Percentiles rank a stretch among this genome's conserved stretches.
These are phyloP conservation scores for Onthophagus sagittarius DNA, from an alignment of 2,888 invertebrate species.

Conservation along the genomic window DNA sequence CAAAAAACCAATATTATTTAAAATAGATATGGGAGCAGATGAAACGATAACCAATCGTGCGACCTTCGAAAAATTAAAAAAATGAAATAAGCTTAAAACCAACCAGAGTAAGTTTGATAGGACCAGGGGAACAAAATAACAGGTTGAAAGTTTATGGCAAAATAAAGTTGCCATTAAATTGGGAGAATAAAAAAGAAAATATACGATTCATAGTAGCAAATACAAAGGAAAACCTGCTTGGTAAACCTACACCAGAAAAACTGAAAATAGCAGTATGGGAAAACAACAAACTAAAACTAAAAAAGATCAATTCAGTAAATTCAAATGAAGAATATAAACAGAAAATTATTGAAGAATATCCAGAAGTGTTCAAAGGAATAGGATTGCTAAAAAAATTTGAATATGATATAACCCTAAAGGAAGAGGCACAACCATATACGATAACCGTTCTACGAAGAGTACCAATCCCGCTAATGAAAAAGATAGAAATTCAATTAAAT, in stretches of 20 bases:
- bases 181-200: no score
- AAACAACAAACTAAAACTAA: no score
- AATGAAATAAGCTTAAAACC: neutral
- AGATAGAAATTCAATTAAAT: constrained; percentile 36
- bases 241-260: no score
- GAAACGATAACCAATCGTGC: constrained; percentile 14
- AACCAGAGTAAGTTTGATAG: constrained; percentile 1
- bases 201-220: no score
- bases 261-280: no score
- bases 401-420: constrained; percentile 31
- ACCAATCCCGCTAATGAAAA: constrained; percentile 35
- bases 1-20: constrained; percentile 5
- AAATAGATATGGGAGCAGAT: constrained; percentile 22
- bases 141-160: no score
- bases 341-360: neutral
- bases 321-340: neutral
- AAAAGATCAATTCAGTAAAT: no score
- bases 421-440: constrained; percentile 33
- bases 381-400: constrained; percentile 15
- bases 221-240: no score
- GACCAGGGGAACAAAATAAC: neutral
- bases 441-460: constrained; percentile 35
- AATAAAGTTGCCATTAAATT: no score
- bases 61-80: constrained; percentile 10
- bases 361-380: neutral